Conservation (phyloP, 2,888 invertebrate genomes). For the Diachrysia chrysitis region DNA sequence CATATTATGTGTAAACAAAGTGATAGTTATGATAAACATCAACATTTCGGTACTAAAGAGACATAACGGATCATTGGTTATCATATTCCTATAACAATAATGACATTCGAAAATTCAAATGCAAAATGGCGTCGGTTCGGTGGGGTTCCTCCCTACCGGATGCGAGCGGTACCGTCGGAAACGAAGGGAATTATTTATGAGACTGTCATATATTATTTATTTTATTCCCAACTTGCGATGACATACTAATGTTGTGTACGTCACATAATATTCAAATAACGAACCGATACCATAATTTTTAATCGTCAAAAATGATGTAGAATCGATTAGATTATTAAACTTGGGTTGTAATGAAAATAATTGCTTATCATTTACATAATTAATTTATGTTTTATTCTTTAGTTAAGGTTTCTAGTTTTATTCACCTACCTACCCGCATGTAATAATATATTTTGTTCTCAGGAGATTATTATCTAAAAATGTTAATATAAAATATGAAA, state of each 20-base stretch:
- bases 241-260: slow-evolving; percentile 76
- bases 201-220: slow-evolving; percentile 78
- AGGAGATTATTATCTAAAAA: not conserved
- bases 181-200: slow-evolving; percentile 77
- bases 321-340: slow-evolving; percentile 32
- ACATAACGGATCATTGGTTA: slow-evolving; percentile 58
- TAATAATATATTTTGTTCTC: slow-evolving; percentile 15
- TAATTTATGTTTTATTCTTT: slow-evolving; percentile 44
- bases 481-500: not conserved
- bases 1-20: slow-evolving; percentile 52
- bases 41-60: slow-evolving; percentile 51
- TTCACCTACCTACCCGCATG: slow-evolving; percentile 41
- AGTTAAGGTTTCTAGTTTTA: slow-evolving; percentile 30
- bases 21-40: slow-evolving; percentile 54
- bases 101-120: slow-evolving; percentile 75
- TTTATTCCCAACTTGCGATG: slow-evolving; percentile 74
- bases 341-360: slow-evolving; percentile 29
- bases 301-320: slow-evolving; percentile 23
- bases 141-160: slow-evolving; percentile 84
- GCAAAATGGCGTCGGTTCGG: slow-evolving; percentile 79
- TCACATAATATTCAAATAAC: slow-evolving; percentile 68
- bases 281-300: slow-evolving; percentile 20
- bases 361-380: slow-evolving; percentile 43
- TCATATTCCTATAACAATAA: slow-evolving; percentile 71
- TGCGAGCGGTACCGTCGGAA: slow-evolving; percentile 78